Conservation (phyloP, 2,888 invertebrate genomes). For the Podabrus alpinus region DNA sequence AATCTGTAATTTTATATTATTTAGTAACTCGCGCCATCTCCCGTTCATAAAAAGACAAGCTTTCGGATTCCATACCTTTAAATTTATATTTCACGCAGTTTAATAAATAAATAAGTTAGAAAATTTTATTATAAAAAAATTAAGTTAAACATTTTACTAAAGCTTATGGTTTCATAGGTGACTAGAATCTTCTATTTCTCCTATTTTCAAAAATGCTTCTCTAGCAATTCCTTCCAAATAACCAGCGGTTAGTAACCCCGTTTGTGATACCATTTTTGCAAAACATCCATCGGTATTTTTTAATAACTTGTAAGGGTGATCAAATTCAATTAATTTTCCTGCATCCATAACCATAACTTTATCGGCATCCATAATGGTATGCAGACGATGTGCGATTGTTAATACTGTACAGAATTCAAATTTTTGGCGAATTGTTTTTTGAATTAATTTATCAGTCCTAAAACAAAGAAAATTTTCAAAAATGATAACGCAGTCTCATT, state of each 20-base stretch:
- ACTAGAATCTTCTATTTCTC: background rate
- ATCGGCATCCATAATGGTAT: constrained; percentile 84
- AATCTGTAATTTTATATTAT: too few relatives aligned
- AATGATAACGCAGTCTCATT: too few relatives aligned
- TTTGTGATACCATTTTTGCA: constrained; percentile 69
- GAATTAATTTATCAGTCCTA: constrained; percentile 77
- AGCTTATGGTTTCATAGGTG: background rate
- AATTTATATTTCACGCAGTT: too few relatives aligned
- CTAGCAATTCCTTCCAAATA: constrained; percentile 41
- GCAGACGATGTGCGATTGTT: constrained; percentile 78
- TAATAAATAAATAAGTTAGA: too few relatives aligned
- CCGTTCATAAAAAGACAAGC: too few relatives aligned
- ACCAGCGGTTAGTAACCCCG: constrained; percentile 55
- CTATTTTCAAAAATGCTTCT: background rate
- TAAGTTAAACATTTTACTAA: background rate
- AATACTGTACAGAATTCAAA: constrained; percentile 77
- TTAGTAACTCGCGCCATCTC: too few relatives aligned
- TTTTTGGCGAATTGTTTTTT: constrained; percentile 67
- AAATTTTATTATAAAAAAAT: background rate
- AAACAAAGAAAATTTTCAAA: constrained; percentile 40
- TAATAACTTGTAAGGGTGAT: constrained; percentile 72
- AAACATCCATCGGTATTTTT: constrained; percentile 65
- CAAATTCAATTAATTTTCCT: constrained; percentile 74
- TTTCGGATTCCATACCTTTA: too few relatives aligned
- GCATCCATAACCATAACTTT: constrained; percentile 79